These are phyloP conservation scores for Paramuricea clavata DNA, from an alignment of 92 coral and sea anemone genomes.

Conservation along the genomic window DNA sequence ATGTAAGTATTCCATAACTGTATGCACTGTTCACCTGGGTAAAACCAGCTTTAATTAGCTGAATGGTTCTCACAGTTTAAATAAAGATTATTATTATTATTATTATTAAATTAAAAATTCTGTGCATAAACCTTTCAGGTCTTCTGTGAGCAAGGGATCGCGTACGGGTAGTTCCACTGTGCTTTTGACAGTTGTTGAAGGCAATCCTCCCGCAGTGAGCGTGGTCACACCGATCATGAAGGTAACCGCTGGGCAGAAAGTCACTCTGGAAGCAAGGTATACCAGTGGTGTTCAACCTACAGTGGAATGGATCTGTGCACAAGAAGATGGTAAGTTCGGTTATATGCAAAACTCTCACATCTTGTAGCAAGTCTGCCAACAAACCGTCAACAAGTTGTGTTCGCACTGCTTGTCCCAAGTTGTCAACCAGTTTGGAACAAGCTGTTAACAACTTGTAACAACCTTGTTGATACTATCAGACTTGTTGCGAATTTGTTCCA, in stretches of 20 bases:
- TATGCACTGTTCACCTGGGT: too few relatives aligned
- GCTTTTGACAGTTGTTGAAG: slow-evolving; percentile 51
- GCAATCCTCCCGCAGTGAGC: slow-evolving; percentile 67
- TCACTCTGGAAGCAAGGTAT: slow-evolving; percentile 55
- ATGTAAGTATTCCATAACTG: too few relatives aligned
- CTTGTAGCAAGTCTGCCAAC: too few relatives aligned
- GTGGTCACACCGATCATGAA: slow-evolving; percentile 43
- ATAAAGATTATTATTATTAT: too few relatives aligned
- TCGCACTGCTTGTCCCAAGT: too few relatives aligned
- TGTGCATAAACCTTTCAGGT: slow-evolving; percentile 56
- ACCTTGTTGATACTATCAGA: too few relatives aligned
- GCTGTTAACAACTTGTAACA: too few relatives aligned
- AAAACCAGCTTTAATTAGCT: too few relatives aligned
- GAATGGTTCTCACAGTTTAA: neutral
- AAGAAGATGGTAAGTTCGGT: slow-evolving; percentile 44
- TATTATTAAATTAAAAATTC: neutral
- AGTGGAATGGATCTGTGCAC: slow-evolving; percentile 59
- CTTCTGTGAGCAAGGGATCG: slow-evolving; percentile 54
- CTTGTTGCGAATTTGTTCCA: too few relatives aligned
- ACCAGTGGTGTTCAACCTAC: slow-evolving; percentile 44
- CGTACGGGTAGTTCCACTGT: slow-evolving; percentile 51
- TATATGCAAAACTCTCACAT: too few relatives aligned
- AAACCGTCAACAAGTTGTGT: too few relatives aligned
- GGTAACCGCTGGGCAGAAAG: slow-evolving; percentile 36
- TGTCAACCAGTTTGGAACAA: too few relatives aligned